Percentiles rank a stretch among this genome's conserved stretches.
These are phyloP conservation scores for Hydrochoerus hydrochaeris DNA, from an alignment of 2,113 vertebrate species.

Conservation along the genomic window DNA sequence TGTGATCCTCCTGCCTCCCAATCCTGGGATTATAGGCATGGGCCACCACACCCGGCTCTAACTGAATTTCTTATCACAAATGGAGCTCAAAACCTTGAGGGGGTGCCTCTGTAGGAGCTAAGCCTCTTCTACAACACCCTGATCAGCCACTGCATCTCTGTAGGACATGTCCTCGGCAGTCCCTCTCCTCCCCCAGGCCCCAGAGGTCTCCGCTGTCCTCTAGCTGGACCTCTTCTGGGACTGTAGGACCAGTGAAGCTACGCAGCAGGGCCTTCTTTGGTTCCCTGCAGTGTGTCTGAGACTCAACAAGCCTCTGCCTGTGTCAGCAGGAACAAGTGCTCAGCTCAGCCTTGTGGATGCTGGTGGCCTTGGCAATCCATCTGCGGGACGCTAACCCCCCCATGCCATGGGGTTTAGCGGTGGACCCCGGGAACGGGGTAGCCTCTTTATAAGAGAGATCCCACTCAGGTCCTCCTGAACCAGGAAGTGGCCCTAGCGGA, in stretches of 20 bases:
- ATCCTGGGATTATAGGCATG: not conserved
- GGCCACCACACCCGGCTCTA: not conserved
- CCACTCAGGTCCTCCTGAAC: not conserved
- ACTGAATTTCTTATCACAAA: not conserved
- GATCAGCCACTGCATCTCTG: not conserved
- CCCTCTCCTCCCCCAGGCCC: not conserved
- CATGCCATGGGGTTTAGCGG: not conserved
- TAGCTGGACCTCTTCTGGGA: not conserved
- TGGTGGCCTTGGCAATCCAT: too few relatives aligned
- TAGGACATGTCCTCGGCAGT: not conserved
- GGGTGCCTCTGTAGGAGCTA: not conserved
- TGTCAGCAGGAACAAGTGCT: not conserved
- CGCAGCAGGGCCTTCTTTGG: accelerated
- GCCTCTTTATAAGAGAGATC: not conserved
- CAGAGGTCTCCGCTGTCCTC: too few relatives aligned
- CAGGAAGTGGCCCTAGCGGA: not conserved
- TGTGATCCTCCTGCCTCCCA: not conserved
- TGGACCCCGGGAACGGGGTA: not conserved
- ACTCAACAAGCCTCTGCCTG: not conserved
- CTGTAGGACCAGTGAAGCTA: accelerated
- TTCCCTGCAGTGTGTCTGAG: not conserved
- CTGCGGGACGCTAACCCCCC: not conserved
- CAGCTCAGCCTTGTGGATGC: not conserved
- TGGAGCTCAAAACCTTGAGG: not conserved
- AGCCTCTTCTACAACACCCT: not conserved